phyloP scores from a whole-genome alignment of 2,888 invertebrate genomes.

The Caenorhabditis angaria region DNA sequence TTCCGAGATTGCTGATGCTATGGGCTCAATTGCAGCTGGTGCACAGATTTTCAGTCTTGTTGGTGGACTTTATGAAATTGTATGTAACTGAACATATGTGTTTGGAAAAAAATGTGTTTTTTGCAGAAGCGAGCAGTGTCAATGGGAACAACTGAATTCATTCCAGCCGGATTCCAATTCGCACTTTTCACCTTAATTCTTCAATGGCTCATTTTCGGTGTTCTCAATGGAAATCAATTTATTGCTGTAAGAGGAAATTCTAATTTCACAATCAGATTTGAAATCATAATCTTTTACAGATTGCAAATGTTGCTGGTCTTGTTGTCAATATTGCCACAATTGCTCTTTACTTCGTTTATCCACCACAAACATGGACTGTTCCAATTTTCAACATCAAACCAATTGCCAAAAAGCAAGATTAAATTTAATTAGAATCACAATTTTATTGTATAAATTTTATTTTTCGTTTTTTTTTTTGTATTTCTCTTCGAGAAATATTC shows the following conservation, averaged over 20 bases:
- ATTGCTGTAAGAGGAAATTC: constrained; percentile 55
- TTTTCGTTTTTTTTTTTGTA: no score
- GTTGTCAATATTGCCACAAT: constrained; percentile 63
- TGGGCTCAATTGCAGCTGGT: constrained; percentile 67
- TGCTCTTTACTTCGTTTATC: constrained; percentile 66
- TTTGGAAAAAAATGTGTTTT: not conserved
- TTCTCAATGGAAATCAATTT: constrained; percentile 61
- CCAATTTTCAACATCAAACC: constrained; percentile 66
- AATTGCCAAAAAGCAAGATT: constrained; percentile 48
- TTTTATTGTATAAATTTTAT: no score
- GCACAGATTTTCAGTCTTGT: constrained; percentile 65
- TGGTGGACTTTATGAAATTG: constrained; percentile 66
- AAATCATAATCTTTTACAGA: constrained; percentile 53
- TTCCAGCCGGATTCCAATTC: constrained; percentile 68
- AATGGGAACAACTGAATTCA: constrained; percentile 66
- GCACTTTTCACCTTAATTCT: constrained; percentile 61
- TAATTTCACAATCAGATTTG: no score
- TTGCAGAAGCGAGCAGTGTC: constrained; percentile 60
- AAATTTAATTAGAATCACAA: not conserved
- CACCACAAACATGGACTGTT: constrained; percentile 70
- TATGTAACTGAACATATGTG: constrained; percentile 17
- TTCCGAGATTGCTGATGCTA: constrained; percentile 42
- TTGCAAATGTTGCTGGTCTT: constrained; percentile 67
- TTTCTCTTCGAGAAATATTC: no score
- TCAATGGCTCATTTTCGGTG: constrained; percentile 68